Conservation (phyloP, 1,140 invertebrate species). For the Meloidogyne hapla region DNA sequence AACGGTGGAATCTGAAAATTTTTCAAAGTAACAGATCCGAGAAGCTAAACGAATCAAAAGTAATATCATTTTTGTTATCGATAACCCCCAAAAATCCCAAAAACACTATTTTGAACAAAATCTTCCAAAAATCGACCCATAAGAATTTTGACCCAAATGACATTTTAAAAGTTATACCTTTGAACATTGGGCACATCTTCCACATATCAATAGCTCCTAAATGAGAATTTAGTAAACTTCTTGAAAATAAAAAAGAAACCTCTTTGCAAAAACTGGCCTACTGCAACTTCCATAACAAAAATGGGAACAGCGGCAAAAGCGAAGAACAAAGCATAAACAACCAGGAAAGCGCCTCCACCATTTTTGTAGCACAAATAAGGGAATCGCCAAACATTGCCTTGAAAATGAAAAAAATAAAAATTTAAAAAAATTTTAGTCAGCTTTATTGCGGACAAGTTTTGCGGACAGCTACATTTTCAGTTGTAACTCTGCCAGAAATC, state of each 20-base stretch:
- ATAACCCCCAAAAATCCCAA: no score
- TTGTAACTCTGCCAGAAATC: no score
- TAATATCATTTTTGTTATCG: no score
- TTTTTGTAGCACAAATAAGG: slow-evolving; percentile 67
- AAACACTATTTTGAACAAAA: slow-evolving; percentile 28
- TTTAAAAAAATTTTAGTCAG: no score
- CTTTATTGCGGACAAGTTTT: no score
- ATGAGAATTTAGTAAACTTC: slow-evolving; percentile 71
- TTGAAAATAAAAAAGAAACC: slow-evolving; percentile 67
- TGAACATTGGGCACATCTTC: slow-evolving; percentile 77
- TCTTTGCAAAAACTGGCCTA: slow-evolving; percentile 77
- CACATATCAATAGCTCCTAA: slow-evolving; percentile 73
- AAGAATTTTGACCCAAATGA: neutral
- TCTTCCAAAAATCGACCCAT: neutral
- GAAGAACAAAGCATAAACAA: slow-evolving; percentile 59
- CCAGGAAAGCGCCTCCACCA: slow-evolving; percentile 64
- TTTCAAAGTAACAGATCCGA: no score
- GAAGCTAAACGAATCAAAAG: no score
- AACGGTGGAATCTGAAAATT: no score
- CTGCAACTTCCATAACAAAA: slow-evolving; percentile 75
- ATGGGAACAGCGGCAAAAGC: slow-evolving; percentile 71
- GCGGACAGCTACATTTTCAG: no score
- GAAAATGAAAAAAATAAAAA: slow-evolving; percentile 25
- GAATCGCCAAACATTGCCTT: slow-evolving; percentile 67
- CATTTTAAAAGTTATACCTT: slow-evolving; percentile 68